Evolutionary conservation across 2,888 invertebrate genomes (phyloP).

Genomic region (Eurytoma adleriae): DNA sequence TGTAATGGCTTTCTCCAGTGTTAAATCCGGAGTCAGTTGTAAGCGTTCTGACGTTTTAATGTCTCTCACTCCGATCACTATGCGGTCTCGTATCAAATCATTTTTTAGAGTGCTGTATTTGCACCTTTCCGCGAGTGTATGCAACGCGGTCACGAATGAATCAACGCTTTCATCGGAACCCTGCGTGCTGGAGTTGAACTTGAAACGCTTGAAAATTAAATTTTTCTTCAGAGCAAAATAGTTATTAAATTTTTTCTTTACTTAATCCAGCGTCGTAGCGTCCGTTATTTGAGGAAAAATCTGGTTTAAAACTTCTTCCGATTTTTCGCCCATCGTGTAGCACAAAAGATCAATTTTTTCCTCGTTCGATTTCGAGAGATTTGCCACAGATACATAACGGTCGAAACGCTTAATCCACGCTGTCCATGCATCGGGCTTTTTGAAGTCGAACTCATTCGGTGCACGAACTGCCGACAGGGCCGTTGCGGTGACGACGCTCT

Average conservation of each 20-base stretch:
- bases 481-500: too few species aligned
- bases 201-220: conserved; percentile 59
- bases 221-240: conserved; percentile 58
- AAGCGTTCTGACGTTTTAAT: conserved; percentile 59
- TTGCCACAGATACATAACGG: conserved; percentile 54
- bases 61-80: conserved; percentile 63
- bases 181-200: conserved; percentile 60
- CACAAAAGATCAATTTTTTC: conserved; percentile 60
- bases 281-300: conserved; percentile 18
- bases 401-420: conserved; percentile 57
- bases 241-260: background rate
- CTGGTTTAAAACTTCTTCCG: conserved; percentile 58
- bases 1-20: conserved; percentile 58
- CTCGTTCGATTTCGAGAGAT: conserved; percentile 40
- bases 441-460: conserved; percentile 55
- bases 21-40: conserved; percentile 58
- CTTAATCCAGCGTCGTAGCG: background rate
- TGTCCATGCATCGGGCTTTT: conserved; percentile 53
- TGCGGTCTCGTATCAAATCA: conserved; percentile 63
- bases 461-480: too few species aligned
- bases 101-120: conserved; percentile 61
- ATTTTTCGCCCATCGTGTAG: conserved; percentile 59
- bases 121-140: conserved; percentile 60
- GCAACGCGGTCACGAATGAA: conserved; percentile 60
- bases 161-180: conserved; percentile 53